These are phyloP conservation scores for Pentalonia nigronervosa DNA, from an alignment of 1,140 invertebrate species.

Conservation along the genomic window DNA sequence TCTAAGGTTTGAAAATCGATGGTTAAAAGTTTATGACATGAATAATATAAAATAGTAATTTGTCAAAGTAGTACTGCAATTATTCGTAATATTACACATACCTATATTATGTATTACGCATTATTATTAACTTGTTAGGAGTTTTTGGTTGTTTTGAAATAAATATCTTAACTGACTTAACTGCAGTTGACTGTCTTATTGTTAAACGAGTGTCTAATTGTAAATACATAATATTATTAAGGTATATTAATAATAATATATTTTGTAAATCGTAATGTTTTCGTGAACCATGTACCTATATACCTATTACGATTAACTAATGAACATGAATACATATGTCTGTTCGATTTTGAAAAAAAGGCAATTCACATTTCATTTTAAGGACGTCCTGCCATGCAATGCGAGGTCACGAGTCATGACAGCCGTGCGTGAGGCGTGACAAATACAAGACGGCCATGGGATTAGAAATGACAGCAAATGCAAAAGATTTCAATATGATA, in stretches of 20 bases:
- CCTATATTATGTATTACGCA: not conserved
- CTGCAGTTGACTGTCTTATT: not conserved
- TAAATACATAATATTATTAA: not conserved
- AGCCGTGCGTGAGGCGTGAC: not conserved
- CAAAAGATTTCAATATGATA: not conserved
- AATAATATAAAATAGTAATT: not conserved
- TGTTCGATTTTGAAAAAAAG: not conserved
- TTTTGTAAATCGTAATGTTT: not conserved
- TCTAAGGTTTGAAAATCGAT: not conserved
- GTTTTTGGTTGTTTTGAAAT: constrained; percentile 32
- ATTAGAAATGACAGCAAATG: not conserved
- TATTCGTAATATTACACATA: not conserved
- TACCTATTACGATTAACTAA: not conserved
- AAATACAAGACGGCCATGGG: constrained; percentile 24
- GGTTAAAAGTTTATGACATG: not conserved
- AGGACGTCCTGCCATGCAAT: not conserved
- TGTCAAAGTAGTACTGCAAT: not conserved
- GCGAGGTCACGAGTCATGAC: not conserved
- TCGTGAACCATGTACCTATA: not conserved
- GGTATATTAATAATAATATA: no score
- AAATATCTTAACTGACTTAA: not conserved
- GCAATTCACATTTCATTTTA: not conserved
- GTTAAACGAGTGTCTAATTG: not conserved
- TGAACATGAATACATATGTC: not conserved
- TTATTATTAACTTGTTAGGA: not conserved